A percentile compares a stretch with the other conserved stretches of the same genome.
Conservation (phyloP, 37 sponge, comb jelly and placozoan species). For the Beroe forskalii region DNA sequence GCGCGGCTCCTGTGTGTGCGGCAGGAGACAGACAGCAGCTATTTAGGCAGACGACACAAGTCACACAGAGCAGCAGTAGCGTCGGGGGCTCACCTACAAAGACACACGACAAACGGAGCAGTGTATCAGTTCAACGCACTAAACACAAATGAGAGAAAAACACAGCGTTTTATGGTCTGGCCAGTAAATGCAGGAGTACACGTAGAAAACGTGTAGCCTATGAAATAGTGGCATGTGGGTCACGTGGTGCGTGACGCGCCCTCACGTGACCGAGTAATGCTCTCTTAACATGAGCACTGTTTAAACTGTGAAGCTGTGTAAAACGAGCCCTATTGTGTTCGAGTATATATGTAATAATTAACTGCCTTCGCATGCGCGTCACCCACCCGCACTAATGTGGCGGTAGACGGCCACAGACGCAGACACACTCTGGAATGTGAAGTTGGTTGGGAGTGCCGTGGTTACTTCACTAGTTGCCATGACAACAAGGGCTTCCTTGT, state of each 20-base stretch:
- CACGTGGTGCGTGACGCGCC: no score
- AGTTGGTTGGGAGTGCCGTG: no score
- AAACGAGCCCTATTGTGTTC: not conserved
- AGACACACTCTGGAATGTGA: no score
- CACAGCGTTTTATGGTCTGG: not conserved
- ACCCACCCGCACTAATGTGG: no score
- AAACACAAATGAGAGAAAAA: not conserved
- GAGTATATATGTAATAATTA: no score
- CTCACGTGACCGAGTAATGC: not conserved
- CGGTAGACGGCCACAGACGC: no score
- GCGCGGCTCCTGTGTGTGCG: no score
- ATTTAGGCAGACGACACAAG: not conserved
- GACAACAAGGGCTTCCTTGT: no score
- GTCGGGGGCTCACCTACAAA: not conserved
- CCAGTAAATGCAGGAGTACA: not conserved
- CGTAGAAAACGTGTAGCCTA: not conserved
- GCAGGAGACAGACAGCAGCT: not conserved
- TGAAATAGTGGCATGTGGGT: not conserved
- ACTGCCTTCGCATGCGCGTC: no score
- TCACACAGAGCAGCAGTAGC: not conserved
- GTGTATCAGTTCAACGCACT: not conserved
- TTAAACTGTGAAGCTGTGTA: not conserved
- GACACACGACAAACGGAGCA: not conserved
- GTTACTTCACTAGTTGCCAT: no score
- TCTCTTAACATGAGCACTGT: not conserved